A percentile compares a stretch with the other conserved stretches of the same genome.
Evolutionary conservation across 1,140 invertebrate species (phyloP).

Genomic region (Orius laevigatus): DNA sequence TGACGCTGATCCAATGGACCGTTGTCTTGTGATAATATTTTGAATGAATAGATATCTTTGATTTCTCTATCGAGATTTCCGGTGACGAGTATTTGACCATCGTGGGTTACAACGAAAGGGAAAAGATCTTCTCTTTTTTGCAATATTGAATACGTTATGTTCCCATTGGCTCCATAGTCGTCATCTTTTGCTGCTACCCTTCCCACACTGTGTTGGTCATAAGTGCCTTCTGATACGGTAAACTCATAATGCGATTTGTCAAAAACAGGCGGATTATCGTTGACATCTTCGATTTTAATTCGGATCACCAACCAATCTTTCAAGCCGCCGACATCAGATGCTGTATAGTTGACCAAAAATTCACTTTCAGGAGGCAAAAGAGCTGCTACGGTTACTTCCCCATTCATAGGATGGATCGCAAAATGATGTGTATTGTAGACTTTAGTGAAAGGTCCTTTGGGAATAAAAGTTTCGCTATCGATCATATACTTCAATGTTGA

Average conservation of each 20-base stretch:
- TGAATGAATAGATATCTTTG: slow-evolving; percentile 49
- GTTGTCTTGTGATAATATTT: slow-evolving; percentile 58
- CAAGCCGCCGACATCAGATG: slow-evolving; percentile 55
- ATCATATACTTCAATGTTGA: slow-evolving; percentile 60
- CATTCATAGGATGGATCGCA: slow-evolving; percentile 49
- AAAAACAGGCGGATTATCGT: slow-evolving; percentile 72
- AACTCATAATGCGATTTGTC: slow-evolving; percentile 67
- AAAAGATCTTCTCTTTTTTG: slow-evolving; percentile 33
- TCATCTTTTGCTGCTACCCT: slow-evolving; percentile 56
- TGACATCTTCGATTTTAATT: slow-evolving; percentile 57
- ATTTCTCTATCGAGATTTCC: slow-evolving; percentile 65
- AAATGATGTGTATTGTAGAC: slow-evolving; percentile 39
- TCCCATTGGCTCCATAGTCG: slow-evolving; percentile 58
- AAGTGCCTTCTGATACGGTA: slow-evolving; percentile 59
- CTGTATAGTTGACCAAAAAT: slow-evolving; percentile 59
- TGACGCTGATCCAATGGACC: slow-evolving; percentile 39
- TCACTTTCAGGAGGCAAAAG: slow-evolving; percentile 56
- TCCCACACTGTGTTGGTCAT: slow-evolving; percentile 50
- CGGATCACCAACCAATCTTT: slow-evolving; percentile 50
- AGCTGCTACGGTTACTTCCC: slow-evolving; percentile 59
- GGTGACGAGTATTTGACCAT: slow-evolving; percentile 57
- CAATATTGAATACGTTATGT: slow-evolving; percentile 52
- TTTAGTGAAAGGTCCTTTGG: slow-evolving; percentile 27
- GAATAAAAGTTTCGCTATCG: slow-evolving; percentile 42
- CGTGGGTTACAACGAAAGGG: slow-evolving; percentile 53